Conservation (phyloP, 2,888 invertebrate species). For the Gnatocerus cornutus region DNA sequence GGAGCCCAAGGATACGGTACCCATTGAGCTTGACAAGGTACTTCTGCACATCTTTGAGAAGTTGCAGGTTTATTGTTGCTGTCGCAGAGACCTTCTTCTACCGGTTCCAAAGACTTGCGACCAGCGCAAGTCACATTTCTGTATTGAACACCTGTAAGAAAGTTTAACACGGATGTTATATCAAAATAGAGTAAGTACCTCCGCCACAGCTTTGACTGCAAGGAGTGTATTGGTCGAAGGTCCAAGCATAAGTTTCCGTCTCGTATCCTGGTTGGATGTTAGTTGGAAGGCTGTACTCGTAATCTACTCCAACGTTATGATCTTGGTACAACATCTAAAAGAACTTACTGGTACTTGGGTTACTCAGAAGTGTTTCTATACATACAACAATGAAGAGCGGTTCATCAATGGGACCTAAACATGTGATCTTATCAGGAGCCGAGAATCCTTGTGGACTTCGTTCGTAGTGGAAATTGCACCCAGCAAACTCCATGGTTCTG, state of each 20-base stretch:
- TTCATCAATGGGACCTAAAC: slow-evolving; percentile 93
- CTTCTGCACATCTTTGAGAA: slow-evolving; percentile 82
- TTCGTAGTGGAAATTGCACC: slow-evolving; percentile 91
- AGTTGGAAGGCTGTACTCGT: slow-evolving; percentile 92
- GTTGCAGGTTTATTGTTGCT: slow-evolving; percentile 80
- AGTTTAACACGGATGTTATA: not conserved
- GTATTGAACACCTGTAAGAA: slow-evolving; percentile 78
- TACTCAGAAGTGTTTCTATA: slow-evolving; percentile 50
- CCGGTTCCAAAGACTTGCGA: slow-evolving; percentile 80
- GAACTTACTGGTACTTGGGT: not conserved
- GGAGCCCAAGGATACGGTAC: slow-evolving; percentile 83
- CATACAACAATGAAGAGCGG: slow-evolving; percentile 88
- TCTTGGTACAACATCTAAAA: slow-evolving; percentile 77
- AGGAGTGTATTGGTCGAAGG: slow-evolving; percentile 81
- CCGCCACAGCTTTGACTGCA: slow-evolving; percentile 94
- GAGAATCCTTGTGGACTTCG: slow-evolving; percentile 86
- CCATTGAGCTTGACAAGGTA: slow-evolving; percentile 89
- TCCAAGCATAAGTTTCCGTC: slow-evolving; percentile 89
- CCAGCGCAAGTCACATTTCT: slow-evolving; percentile 88
- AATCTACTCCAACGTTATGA: slow-evolving; percentile 87
- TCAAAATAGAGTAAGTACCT: slow-evolving; percentile 73
- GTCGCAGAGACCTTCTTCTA: slow-evolving; percentile 86
- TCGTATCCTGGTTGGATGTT: slow-evolving; percentile 78
- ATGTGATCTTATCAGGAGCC: slow-evolving; percentile 88
- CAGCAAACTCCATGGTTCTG: slow-evolving; percentile 84